Evolutionary conservation across 2,797 vertebrate genomes (phyloP).

Genomic region (Vespertilio murinus): DNA sequence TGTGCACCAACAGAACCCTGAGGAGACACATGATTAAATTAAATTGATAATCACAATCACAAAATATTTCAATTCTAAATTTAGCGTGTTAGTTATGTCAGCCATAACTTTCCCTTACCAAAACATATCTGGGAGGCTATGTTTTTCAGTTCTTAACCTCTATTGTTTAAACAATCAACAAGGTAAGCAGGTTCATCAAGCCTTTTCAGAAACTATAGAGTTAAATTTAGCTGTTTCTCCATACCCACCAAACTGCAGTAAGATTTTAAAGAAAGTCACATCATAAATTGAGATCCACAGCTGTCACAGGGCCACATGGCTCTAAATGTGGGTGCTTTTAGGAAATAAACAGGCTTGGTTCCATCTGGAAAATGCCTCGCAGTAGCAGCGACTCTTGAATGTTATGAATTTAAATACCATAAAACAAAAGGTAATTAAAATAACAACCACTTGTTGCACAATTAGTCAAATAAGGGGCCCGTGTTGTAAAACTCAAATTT

Average conservation of each 20-base stretch:
- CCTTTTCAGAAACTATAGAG: constrained; percentile 43
- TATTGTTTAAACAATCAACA: background rate
- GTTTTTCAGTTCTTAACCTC: constrained; percentile 13
- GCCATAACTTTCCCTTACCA: background rate
- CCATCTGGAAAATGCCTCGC: constrained; percentile 19
- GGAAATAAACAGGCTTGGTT: constrained; percentile 45
- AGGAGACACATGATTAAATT: constrained; percentile 63
- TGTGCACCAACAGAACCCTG: constrained; percentile 92
- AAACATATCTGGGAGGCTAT: background rate
- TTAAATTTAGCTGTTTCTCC: constrained; percentile 52
- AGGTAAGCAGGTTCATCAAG: background rate
- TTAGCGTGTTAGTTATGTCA: background rate
- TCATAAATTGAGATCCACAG: background rate
- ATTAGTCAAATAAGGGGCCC: background rate
- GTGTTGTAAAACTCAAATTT: background rate
- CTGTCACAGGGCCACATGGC: background rate
- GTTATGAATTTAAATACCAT: background rate
- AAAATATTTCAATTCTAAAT: constrained; percentile 68
- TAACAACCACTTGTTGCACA: background rate
- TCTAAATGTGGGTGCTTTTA: constrained; percentile 46
- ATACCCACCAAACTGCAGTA: background rate
- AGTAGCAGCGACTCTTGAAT: constrained; percentile 24
- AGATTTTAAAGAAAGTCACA: constrained; percentile 3
- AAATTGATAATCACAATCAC: constrained; percentile 39
- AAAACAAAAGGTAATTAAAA: constrained; percentile 59